These are phyloP conservation scores for Sabatieria punctata DNA, from an alignment of 2,888 invertebrate species.

Conservation along the genomic window DNA sequence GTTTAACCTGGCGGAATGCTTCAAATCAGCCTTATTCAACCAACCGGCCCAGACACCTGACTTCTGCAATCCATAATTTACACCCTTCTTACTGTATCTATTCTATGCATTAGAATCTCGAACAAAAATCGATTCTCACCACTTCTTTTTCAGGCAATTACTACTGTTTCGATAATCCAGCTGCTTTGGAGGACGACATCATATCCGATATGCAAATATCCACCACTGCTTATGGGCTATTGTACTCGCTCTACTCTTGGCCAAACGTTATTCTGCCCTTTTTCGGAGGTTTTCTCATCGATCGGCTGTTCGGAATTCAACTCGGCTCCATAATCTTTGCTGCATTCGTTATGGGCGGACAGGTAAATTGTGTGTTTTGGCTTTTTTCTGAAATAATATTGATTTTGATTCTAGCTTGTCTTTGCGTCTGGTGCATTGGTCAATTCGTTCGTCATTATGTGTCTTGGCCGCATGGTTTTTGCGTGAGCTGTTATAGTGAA, in stretches of 20 bases:
- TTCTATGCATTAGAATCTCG: too few relatives aligned
- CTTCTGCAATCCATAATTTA: too few relatives aligned
- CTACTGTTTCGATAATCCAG: slow-evolving; percentile 9
- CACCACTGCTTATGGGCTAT: slow-evolving; percentile 61
- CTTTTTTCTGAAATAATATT: slow-evolving; percentile 7
- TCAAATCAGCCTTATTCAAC: too few relatives aligned
- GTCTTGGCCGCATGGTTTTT: slow-evolving; percentile 78
- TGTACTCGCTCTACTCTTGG: slow-evolving; percentile 92
- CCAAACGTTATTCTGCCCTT: slow-evolving; percentile 89
- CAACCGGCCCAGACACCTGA: too few relatives aligned
- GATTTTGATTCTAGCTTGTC: slow-evolving; percentile 38
- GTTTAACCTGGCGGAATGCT: too few relatives aligned
- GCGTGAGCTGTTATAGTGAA: slow-evolving; percentile 44
- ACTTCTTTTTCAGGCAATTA: slow-evolving; percentile 5
- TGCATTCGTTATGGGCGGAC: slow-evolving; percentile 65
- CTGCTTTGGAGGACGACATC: slow-evolving; percentile 4
- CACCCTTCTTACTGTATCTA: too few relatives aligned
- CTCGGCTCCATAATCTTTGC: slow-evolving; percentile 80
- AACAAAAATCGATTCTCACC: too few relatives aligned
- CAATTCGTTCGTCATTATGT: slow-evolving; percentile 69
- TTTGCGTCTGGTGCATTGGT: slow-evolving; percentile 67
- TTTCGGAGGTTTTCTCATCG: slow-evolving; percentile 84
- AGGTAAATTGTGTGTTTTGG: slow-evolving; percentile 36
- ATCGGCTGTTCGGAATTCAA: slow-evolving; percentile 81
- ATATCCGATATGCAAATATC: slow-evolving; percentile 57